A percentile compares a stretch with the other conserved stretches of the same genome.
Conservation (phyloP, 1,140 invertebrate genomes). For the Heliconius himera region DNA sequence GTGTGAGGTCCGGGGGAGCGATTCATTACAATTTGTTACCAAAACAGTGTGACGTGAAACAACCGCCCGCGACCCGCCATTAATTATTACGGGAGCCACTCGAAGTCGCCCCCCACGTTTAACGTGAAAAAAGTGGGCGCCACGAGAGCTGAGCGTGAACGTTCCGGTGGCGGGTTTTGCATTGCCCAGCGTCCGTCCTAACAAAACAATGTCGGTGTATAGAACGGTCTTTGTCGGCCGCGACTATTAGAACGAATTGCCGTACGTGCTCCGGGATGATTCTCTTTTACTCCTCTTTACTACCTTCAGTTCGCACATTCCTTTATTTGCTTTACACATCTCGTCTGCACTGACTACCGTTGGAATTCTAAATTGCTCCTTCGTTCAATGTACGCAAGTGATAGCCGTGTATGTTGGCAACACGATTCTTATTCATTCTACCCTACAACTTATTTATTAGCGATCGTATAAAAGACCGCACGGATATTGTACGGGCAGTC, state of each 20-base stretch:
- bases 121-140: conserved; percentile 60
- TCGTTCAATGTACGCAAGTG: conserved; percentile 37
- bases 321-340: conserved; percentile 64
- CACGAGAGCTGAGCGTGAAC: conserved; percentile 41
- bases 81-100: conserved; percentile 74
- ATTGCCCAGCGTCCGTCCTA: conserved; percentile 65
- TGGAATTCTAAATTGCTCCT: conserved; percentile 57
- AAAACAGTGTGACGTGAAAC: conserved; percentile 74
- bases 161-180: conserved; percentile 55
- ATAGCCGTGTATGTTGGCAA: no score
- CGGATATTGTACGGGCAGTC: no score
- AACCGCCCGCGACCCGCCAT: conserved; percentile 66
- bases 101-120: conserved; percentile 68
- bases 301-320: conserved; percentile 58
- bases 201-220: conserved; percentile 68
- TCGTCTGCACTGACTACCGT: conserved; percentile 45
- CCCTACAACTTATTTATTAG: no score
- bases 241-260: conserved; percentile 71
- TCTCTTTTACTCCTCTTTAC: conserved; percentile 56
- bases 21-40: conserved; percentile 78
- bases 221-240: conserved; percentile 59
- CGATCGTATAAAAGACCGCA: no score
- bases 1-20: conserved; percentile 69
- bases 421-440: no score
- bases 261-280: conserved; percentile 62